phyloP scores from a whole-genome alignment of 2,797 vertebrate genomes.

The Enteromius paludinosus region DNA sequence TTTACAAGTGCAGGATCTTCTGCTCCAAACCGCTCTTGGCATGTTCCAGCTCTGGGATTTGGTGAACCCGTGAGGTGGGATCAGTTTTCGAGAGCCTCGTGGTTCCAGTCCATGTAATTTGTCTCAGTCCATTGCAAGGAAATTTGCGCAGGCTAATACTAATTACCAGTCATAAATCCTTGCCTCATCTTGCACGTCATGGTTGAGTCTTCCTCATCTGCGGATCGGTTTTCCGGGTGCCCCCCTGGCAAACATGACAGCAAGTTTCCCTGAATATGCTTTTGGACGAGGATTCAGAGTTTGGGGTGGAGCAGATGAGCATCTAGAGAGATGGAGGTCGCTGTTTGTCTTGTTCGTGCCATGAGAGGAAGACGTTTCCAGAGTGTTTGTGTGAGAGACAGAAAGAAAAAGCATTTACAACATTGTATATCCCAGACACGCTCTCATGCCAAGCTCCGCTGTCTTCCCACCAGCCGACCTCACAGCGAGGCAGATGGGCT shows the following conservation, averaged over 20 bases:
- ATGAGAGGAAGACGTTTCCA: conserved; percentile 20
- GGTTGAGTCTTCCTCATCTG: conserved; percentile 46
- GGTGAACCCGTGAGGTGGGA: conserved; percentile 48
- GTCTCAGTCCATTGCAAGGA: conserved; percentile 55
- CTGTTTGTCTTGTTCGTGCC: conserved; percentile 23
- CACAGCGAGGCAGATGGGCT: neutral
- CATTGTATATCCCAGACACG: conserved; percentile 14
- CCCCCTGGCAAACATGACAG: conserved; percentile 37
- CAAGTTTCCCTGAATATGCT: conserved; percentile 33
- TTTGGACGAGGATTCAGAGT: conserved; percentile 37
- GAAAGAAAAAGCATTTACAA: neutral
- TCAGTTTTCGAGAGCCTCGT: conserved; percentile 44
- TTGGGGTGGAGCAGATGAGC: conserved; percentile 41
- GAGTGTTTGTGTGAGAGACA: conserved; percentile 10
- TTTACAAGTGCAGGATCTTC: conserved; percentile 57
- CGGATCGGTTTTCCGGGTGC: conserved; percentile 25
- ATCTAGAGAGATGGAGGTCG: conserved; percentile 17
- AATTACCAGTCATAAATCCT: conserved; percentile 61
- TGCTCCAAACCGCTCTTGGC: conserved; percentile 47
- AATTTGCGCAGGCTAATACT: conserved; percentile 54
- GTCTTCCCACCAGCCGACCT: conserved; percentile 1
- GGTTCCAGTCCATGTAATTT: conserved; percentile 54
- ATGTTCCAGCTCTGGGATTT: conserved; percentile 36
- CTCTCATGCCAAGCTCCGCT: conserved; percentile 24
- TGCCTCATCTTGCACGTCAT: conserved; percentile 47